These are phyloP conservation scores for Pentalonia nigronervosa DNA, from an alignment of 1,140 invertebrate species.

Conservation along the genomic window DNA sequence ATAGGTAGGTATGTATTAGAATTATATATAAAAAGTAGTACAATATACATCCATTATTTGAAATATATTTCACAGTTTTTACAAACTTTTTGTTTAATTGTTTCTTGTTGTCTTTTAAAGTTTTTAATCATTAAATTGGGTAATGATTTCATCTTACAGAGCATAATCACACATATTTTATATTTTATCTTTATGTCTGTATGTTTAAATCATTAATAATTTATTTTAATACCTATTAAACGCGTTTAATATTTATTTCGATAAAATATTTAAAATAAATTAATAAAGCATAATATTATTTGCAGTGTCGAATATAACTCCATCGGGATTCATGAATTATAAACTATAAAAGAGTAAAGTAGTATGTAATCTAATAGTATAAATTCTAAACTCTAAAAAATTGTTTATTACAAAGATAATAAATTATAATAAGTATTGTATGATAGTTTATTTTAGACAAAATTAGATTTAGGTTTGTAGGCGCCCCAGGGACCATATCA, in stretches of 20 bases:
- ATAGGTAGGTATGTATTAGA: background rate
- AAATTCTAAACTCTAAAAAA: background rate
- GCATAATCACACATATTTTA: background rate
- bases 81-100: slow-evolving; percentile 11
- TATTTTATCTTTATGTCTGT: background rate
- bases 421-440: background rate
- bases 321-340: background rate
- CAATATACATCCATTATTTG: background rate
- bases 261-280: background rate
- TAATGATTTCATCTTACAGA: background rate
- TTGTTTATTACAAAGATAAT: background rate
- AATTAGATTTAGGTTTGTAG: background rate
- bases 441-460: background rate
- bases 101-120: slow-evolving; percentile 21
- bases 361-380: background rate
- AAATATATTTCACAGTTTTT: background rate
- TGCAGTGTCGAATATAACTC: background rate
- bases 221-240: background rate
- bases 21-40: background rate
- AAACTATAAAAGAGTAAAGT: background rate
- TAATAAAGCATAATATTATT: background rate
- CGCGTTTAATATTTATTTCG: background rate
- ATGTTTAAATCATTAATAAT: background rate
- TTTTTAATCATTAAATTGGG: background rate
- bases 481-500: background rate